phyloP scores from a whole-genome alignment of 1,140 invertebrate genomes.

The Nylanderia fulva region DNA sequence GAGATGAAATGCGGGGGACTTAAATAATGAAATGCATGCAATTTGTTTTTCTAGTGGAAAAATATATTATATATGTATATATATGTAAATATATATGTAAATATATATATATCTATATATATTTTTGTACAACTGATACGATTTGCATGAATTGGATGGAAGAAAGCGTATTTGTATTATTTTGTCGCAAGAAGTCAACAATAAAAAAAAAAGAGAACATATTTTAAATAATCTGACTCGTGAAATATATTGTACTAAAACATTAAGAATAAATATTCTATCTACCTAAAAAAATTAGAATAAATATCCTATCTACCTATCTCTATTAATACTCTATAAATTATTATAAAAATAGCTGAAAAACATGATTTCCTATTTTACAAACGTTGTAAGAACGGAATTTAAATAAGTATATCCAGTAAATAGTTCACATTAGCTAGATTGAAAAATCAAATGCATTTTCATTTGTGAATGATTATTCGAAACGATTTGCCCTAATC shows the following conservation, averaged over 20 bases:
- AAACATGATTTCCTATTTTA: not conserved
- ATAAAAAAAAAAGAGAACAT: not conserved
- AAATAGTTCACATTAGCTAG: not conserved
- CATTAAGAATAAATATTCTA: not conserved
- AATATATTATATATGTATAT: constrained; percentile 13
- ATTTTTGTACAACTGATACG: not conserved
- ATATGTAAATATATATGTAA: constrained; percentile 18
- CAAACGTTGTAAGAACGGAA: not conserved
- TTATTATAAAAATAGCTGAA: constrained; percentile 40
- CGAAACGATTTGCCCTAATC: not conserved
- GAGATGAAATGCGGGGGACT: not conserved
- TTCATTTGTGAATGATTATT: not conserved
- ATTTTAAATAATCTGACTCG: not conserved
- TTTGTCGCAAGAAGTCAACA: not conserved
- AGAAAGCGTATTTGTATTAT: not conserved
- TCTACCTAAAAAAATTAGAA: too few species aligned
- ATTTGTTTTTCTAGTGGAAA: constrained; percentile 29
- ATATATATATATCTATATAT: constrained; percentile 25
- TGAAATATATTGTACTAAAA: constrained; percentile 6
- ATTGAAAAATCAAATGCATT: constrained; percentile 26
- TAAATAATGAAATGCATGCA: constrained; percentile 31
- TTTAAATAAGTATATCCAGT: not conserved
- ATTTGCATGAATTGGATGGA: constrained; percentile 13
- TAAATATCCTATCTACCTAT: not conserved
- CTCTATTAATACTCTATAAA: not conserved